These are phyloP conservation scores for Bellardia pandia DNA, from an alignment of 2,888 invertebrate genomes.

Conservation along the genomic window DNA sequence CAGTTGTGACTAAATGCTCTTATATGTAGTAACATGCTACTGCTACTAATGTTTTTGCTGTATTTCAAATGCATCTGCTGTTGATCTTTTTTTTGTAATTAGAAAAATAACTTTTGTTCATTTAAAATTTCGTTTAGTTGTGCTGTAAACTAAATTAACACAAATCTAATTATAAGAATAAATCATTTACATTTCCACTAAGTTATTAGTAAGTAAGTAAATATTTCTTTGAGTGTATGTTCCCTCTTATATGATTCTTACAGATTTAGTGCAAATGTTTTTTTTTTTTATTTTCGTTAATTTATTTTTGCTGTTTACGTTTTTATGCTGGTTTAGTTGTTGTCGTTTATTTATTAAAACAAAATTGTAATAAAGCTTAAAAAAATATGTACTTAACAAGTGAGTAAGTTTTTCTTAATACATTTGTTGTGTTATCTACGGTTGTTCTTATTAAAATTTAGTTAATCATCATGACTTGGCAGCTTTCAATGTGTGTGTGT, in stretches of 20 bases:
- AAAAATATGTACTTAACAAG: slow-evolving; percentile 49
- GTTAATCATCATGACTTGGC: slow-evolving; percentile 69
- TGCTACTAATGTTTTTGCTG: neutral
- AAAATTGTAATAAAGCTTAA: slow-evolving; percentile 44
- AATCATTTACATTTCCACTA: slow-evolving; percentile 52
- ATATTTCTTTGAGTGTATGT: slow-evolving; percentile 39
- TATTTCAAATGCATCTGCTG: slow-evolving; percentile 16
- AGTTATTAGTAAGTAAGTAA: neutral
- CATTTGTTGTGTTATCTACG: slow-evolving; percentile 30
- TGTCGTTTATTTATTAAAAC: neutral
- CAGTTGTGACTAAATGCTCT: slow-evolving; percentile 71
- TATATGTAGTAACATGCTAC: neutral
- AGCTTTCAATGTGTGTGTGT: slow-evolving; percentile 32
- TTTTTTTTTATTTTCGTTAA: slow-evolving; percentile 16
- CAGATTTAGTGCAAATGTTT: slow-evolving; percentile 31
- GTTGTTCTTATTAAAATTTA: slow-evolving; percentile 55
- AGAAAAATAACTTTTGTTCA: slow-evolving; percentile 24
- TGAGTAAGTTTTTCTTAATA: slow-evolving; percentile 63
- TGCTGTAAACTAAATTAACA: slow-evolving; percentile 49
- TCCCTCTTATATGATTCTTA: neutral
- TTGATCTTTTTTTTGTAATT: slow-evolving; percentile 5
- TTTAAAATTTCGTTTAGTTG: slow-evolving; percentile 6
- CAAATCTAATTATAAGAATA: slow-evolving; percentile 73
- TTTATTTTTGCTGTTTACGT: slow-evolving; percentile 54
- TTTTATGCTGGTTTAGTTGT: slow-evolving; percentile 62